These are phyloP conservation scores for Eutrigla gurnardus DNA, from an alignment of 2,797 vertebrate genomes.

Conservation along the genomic window DNA sequence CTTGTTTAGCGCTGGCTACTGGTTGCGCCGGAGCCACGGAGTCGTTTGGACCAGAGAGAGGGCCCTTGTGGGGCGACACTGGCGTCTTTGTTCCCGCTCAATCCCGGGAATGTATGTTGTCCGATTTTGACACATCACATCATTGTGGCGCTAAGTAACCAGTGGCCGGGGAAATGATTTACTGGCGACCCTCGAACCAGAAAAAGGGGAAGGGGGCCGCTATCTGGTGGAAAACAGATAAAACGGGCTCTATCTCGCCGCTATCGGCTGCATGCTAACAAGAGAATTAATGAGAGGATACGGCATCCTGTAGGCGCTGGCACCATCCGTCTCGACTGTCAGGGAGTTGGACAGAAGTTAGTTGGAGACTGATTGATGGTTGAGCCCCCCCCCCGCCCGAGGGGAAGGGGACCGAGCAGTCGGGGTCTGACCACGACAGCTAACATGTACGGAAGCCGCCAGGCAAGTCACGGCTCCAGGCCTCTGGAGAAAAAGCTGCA, in stretches of 20 bases:
- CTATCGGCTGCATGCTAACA: conserved; percentile 72
- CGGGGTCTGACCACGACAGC: conserved; percentile 58
- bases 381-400: conserved; percentile 38
- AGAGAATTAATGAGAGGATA: conserved; percentile 72
- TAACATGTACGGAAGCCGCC: conserved; percentile 64
- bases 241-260: conserved; percentile 46
- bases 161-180: conserved; percentile 67
- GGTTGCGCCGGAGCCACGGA: conserved; percentile 74
- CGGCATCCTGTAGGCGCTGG: conserved; percentile 69
- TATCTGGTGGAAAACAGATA: conserved; percentile 46
- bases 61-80: conserved; percentile 80
- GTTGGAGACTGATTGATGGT: conserved; percentile 85
- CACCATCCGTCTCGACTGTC: conserved; percentile 82
- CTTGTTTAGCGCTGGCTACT: conserved; percentile 71
- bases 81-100: conserved; percentile 74
- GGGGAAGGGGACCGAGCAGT: conserved; percentile 49
- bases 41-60: conserved; percentile 69
- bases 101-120: conserved; percentile 80
- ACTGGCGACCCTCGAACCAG: conserved; percentile 61
- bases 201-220: conserved; percentile 13
- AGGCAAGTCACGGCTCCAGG: conserved; percentile 40
- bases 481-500: conserved; percentile 40
- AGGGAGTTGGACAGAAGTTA: conserved; percentile 83
- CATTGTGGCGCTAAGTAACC: conserved; percentile 72
- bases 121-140: conserved; percentile 76